These are phyloP conservation scores for Galaxea fascicularis DNA, from an alignment of 92 coral and sea anemone genomes.

Conservation along the genomic window DNA sequence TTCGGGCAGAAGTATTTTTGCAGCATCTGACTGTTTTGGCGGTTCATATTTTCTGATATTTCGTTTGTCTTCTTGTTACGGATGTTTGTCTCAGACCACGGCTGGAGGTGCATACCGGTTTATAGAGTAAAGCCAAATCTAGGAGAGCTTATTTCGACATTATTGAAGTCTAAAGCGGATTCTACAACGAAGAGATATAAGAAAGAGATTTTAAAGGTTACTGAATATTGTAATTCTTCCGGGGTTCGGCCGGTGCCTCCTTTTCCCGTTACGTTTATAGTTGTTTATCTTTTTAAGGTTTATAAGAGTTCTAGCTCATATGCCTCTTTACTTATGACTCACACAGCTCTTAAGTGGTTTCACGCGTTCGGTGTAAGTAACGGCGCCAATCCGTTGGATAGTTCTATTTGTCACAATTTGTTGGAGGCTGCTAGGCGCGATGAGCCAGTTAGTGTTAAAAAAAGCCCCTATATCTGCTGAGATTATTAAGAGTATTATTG, in stretches of 20 bases:
- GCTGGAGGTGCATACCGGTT: slow-evolving; percentile 15
- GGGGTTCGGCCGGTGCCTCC: slow-evolving; percentile 18
- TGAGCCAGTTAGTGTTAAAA: slow-evolving; percentile 23
- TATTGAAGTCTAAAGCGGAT: slow-evolving; percentile 42
- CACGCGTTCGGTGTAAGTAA: background rate
- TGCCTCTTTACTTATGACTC: slow-evolving; percentile 1
- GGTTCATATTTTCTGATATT: slow-evolving; percentile 13
- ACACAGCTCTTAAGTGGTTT: background rate
- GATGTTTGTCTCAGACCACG: slow-evolving; percentile 13
- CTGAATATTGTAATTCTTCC: too few relatives aligned
- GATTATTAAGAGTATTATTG: slow-evolving; percentile 12
- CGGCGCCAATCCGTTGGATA: too few relatives aligned
- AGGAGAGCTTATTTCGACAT: slow-evolving; percentile 9
- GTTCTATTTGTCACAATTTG: slow-evolving; percentile 30
- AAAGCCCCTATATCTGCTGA: slow-evolving; percentile 12
- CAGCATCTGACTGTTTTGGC: slow-evolving; percentile 21
- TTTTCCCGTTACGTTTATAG: slow-evolving; percentile 28
- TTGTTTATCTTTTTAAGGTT: slow-evolving; percentile 24
- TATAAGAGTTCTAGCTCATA: slow-evolving; percentile 21
- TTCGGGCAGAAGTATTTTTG: slow-evolving; percentile 10
- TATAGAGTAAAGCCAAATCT: slow-evolving; percentile 21
- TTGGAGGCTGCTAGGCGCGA: slow-evolving; percentile 22
- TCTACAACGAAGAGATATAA: slow-evolving; percentile 33
- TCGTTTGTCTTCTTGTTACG: slow-evolving; percentile 33
- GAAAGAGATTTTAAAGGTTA: slow-evolving; percentile 3